Percentiles rank a stretch among this genome's conserved stretches.
phyloP scores from a whole-genome alignment of 2,113 vertebrate genomes.

The Brachirus orientalis region DNA sequence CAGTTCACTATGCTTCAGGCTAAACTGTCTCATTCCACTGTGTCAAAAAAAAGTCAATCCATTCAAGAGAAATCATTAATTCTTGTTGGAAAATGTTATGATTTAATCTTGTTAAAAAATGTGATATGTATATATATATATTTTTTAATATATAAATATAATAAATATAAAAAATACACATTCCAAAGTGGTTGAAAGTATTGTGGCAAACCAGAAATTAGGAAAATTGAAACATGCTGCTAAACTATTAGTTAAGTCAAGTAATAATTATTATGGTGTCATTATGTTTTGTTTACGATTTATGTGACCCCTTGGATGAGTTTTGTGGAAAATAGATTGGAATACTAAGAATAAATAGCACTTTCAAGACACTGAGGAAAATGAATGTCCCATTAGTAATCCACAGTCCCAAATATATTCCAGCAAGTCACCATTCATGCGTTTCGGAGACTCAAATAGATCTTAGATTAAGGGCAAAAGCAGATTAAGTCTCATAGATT shows the following conservation, averaged over 20 bases:
- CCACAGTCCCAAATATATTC: slow-evolving; percentile 51
- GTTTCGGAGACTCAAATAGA: slow-evolving; percentile 61
- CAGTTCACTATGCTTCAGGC: slow-evolving; percentile 8
- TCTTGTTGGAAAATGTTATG: background rate
- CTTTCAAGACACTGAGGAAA: slow-evolving; percentile 16
- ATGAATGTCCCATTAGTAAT: slow-evolving; percentile 46
- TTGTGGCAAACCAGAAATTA: too few relatives aligned
- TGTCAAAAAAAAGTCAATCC: slow-evolving; percentile 30
- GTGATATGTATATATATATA: background rate
- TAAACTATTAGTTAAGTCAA: too few relatives aligned
- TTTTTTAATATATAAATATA: background rate
- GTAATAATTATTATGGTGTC: too few relatives aligned
- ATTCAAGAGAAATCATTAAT: slow-evolving; percentile 13
- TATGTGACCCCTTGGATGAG: too few relatives aligned
- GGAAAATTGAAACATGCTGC: too few relatives aligned
- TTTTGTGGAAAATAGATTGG: too few relatives aligned
- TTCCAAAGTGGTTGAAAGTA: too few relatives aligned
- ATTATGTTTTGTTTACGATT: too few relatives aligned
- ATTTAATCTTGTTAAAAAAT: background rate
- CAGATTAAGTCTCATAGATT: slow-evolving; percentile 62
- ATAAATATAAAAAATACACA: too few relatives aligned
- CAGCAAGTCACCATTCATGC: slow-evolving; percentile 43
- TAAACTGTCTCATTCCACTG: slow-evolving; percentile 23
- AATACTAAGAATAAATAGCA: slow-evolving; percentile 24
- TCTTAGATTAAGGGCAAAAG: slow-evolving; percentile 67